Percentiles rank a stretch among this genome's conserved stretches.
Conservation (phyloP, 2,113 vertebrate genomes). For the Vulpes lagopus region DNA sequence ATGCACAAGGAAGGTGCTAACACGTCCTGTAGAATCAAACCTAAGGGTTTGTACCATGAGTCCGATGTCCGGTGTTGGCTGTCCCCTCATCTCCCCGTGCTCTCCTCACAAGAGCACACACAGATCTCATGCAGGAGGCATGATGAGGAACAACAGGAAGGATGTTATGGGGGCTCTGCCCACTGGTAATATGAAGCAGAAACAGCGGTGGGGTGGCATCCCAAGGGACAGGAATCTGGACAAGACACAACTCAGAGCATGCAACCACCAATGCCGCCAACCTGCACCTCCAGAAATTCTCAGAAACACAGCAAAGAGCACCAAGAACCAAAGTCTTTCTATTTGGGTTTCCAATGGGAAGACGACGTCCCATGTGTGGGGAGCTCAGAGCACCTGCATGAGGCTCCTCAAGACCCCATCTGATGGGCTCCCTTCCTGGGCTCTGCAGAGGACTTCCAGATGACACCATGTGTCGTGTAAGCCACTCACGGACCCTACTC, state of each 20-base stretch:
- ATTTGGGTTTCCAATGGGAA: not conserved
- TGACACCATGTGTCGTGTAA: not conserved
- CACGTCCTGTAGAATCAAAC: not conserved
- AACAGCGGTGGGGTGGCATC: not conserved
- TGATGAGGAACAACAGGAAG: fast-evolving
- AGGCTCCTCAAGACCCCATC: not conserved
- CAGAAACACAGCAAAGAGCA: not conserved
- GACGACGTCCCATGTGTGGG: not conserved
- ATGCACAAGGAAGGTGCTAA: not conserved
- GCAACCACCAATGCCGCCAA: not conserved
- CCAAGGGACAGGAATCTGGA: not conserved
- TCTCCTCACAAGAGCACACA: no score
- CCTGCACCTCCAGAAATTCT: not conserved
- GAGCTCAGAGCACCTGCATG: not conserved
- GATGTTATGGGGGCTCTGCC: not conserved
- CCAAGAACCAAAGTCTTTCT: no score
- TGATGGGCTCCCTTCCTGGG: not conserved
- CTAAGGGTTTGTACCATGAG: no score
- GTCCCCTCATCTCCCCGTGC: not conserved
- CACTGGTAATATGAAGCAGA: not conserved
- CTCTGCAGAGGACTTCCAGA: not conserved
- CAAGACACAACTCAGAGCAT: not conserved
- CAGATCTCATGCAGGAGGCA: not conserved
- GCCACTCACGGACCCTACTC: not conserved
- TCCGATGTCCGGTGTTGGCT: fast-evolving